Percentiles rank a stretch among this genome's conserved stretches.
phyloP scores from a whole-genome alignment of 2,113 vertebrate species.

The Corvus moneduloides region DNA sequence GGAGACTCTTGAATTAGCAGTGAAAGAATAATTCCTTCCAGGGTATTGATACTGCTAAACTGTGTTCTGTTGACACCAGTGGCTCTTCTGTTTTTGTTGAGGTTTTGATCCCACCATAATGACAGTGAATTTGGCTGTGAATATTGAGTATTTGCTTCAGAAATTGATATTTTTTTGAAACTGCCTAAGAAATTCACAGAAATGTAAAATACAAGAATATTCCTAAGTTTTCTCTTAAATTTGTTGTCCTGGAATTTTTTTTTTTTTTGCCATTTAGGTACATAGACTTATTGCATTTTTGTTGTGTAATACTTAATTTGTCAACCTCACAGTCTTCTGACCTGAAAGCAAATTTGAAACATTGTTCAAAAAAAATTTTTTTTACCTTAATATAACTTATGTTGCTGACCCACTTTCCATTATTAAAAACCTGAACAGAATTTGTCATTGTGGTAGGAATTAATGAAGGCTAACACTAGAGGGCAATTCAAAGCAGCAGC shows the following conservation, averaged over 20 bases:
- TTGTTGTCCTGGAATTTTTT: neutral
- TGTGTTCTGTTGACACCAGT: conserved; percentile 11
- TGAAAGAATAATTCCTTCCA: conserved; percentile 11
- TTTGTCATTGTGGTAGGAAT: conserved; percentile 37
- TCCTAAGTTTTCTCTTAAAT: neutral
- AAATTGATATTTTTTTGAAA: neutral
- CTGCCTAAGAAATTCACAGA: neutral
- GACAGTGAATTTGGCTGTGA: neutral
- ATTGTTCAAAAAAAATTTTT: neutral
- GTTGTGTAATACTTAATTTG: neutral
- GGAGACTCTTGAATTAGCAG: conserved; percentile 11
- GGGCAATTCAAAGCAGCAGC: conserved; percentile 53
- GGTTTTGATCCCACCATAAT: neutral
- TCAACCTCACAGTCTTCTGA: neutral
- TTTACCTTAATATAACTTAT: neutral
- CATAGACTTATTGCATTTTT: neutral
- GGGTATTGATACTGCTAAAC: neutral
- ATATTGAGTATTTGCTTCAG: neutral
- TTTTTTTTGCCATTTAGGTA: neutral
- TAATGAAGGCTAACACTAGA: conserved; percentile 54
- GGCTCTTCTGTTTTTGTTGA: neutral
- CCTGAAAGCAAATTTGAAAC: neutral
- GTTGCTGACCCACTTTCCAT: conserved; percentile 43
- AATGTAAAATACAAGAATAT: neutral
- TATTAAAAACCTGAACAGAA: conserved; percentile 29